Evolutionary conservation across 2,888 invertebrate genomes (phyloP).

Genomic region (Drosophila cognata): DNA sequence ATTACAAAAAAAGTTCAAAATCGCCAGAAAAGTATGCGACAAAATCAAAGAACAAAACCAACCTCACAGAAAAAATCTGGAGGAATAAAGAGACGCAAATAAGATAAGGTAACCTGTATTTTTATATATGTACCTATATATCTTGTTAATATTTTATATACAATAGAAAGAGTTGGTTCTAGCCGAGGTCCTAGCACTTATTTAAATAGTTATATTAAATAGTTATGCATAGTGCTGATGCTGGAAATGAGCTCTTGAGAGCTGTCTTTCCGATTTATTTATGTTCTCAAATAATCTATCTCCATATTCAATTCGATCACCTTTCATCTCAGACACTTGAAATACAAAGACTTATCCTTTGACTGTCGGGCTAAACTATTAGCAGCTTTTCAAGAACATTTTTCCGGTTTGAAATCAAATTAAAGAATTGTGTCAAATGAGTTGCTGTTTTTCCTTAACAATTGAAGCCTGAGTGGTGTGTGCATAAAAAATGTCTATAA

Average conservation of each 20-base stretch:
- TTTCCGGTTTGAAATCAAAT: conserved; percentile 22
- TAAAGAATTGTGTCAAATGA: conserved; percentile 21
- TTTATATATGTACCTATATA: not conserved
- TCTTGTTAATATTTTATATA: not conserved
- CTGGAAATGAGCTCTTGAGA: not conserved
- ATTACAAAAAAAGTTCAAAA: conserved; percentile 84
- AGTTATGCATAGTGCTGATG: not conserved
- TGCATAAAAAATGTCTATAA: not conserved
- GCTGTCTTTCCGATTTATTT: not conserved
- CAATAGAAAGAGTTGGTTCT: not conserved
- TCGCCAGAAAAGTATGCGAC: conserved; percentile 84
- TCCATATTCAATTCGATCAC: conserved; percentile 13
- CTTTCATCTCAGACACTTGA: conserved; percentile 22
- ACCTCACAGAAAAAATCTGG: conserved; percentile 40
- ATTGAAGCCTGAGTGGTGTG: not conserved
- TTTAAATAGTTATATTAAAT: not conserved
- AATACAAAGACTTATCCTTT: conserved; percentile 40
- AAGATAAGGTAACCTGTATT: not conserved
- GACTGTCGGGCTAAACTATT: conserved; percentile 62
- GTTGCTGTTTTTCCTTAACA: conserved; percentile 15
- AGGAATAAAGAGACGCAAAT: conserved; percentile 46
- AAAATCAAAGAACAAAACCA: conserved; percentile 68
- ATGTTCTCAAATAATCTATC: conserved; percentile 3
- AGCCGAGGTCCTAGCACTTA: not conserved
- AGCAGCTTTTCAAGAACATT: conserved; percentile 18